Evolutionary conservation across 2,888 invertebrate genomes (phyloP), one percentile per base, ranked within the genome.

Genomic region (Gibbula magus): DNA sequence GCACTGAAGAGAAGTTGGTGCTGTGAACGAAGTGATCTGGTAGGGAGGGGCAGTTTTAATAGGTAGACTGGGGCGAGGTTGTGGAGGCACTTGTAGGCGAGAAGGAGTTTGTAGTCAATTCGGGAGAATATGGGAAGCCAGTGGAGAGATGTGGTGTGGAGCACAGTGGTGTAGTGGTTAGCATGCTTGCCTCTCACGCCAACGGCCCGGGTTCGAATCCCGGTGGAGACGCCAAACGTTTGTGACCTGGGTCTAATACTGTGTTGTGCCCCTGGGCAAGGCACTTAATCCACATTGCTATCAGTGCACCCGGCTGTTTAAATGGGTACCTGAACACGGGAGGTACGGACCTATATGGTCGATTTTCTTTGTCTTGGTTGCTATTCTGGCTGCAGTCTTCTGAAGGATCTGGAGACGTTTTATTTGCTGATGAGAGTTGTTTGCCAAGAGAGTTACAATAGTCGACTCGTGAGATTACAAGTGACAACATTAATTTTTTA

Each of bases 391-490:
- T 29, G 75, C 32, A 29, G 25, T 75, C 25, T 54, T 75, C 32
- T 75, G 75, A 29, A 75, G 10, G 2, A 18, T 10, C 22, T 22
- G 51, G 29, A 75, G 75, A 32, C 16, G 51, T 22, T 25, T 22
- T 75, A 53, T 22, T 29, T 52, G n/a, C 52, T 51, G 10, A 18
- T 54, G 75, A 29, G 45, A 45, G 13, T 29, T 25, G 13, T 52
- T 52, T 20, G 32, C 13, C 51, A 75, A 53, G 75, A 53, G 52
- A 29, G 32, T 75, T 75, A 5, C 75, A 51, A 29, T 53, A 75
- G 75, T 75, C 13, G 4, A 51, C 0, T 25, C 53, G 20, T 3
- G 51, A 52, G 29, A 25, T 52, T 4, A 52, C 75, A 20, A 75
- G 75, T 20, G 75, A 75, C 18, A 5, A 22, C 16, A 75, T 53